Evolutionary conservation across 2,797 vertebrate species (phyloP), one percentile per base, ranked within the genome.

Genomic region (Micromesistius poutassou): DNA sequence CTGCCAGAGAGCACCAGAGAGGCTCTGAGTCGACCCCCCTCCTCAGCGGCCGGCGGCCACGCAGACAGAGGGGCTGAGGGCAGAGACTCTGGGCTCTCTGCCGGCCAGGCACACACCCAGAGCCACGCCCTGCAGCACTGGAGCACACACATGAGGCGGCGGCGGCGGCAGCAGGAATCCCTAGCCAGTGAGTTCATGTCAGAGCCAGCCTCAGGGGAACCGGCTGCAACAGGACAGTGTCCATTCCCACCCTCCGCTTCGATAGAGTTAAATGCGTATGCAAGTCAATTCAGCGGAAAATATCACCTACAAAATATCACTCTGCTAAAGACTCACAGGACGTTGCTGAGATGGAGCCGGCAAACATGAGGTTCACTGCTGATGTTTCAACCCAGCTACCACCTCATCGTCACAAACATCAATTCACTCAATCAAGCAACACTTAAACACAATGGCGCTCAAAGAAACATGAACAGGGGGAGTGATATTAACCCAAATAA

Each of bases 41-140:
- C n/a, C 62, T 13, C 78, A 30, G 25, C n/a, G 9, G 68, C 40
- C 31, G 79, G 75, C 14, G 86, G 83, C 75, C 77, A 13, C 1
- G 74, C 62, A 28, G n/a, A 28, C 62, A 12, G 75, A 1, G 71
- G 77, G 12, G 35, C 35, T 68, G 46, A 4, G 25, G 55, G 19
- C 31, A 72, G 28, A 13, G 7, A 31, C 79, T 77, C 74, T 73
- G 40, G 66, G 62, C 30, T 80, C 16, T 0, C 77, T 42, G 78
- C 79, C 83, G 73, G 35, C 42, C 87, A 89, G 81, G 73, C 68
- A 30, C 84, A 30, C 76, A 75, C 33, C 31, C 93, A 96, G 84
- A 88, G 92, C 78, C 94, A 91, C 77, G 96, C 96, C 76, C 93
- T 98, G 71, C 90, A 90, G 78, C 94, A 96, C 79, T 98, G 97